Evolutionary conservation across 1,140 invertebrate genomes (phyloP), one percentile per base, ranked within the genome.

Genomic region (Pomacea maculata): DNA sequence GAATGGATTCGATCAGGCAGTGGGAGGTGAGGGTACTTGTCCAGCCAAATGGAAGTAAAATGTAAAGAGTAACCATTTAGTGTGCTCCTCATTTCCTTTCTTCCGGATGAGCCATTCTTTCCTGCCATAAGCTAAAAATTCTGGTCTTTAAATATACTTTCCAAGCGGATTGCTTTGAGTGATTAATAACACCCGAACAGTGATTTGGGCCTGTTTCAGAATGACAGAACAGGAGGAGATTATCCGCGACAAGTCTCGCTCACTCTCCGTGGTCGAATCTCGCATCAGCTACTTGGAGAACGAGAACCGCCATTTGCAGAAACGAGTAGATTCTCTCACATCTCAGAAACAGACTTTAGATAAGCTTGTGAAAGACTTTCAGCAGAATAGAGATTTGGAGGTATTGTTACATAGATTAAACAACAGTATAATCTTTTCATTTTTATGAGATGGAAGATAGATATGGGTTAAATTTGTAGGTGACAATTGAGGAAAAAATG

Each of bases 301-400:
- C 64, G 89, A 90, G 87, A 90, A 88, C 84, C 75, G 84, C 54
- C 83, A 86, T n/a, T 81, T 89, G 63, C 88, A 88, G 83, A 86
- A 87, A 61, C 85, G 86, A 14, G 81, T 89, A 15, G 87, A 88
- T 79, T 82, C 83, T 71, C 76, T 87, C 25, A 82, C 72, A 19
- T 80, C 87, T 61, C 87, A 90, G 83, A 89, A 88, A 86, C 83
- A 85, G 70, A 83, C 82, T 29, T 72, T 89, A 29, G 87, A 88
- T 85, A 88, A 86, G 80, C 76, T 86, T 63, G 73, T 88, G 25
- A 87, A 87, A 79, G 88, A 87, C 63, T 84, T 85, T 65, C 85
- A 86, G 79, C 79, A 84, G 0, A 85, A 84, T n/a, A 85, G 87
- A 81, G 84, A 88, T 57, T 83, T 86, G 80, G 85, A 89, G 82